Percentiles rank a stretch among this genome's conserved stretches.
Conservation (phyloP, 2,113 vertebrate genomes). For the Eptesicus fuscus region DNA sequence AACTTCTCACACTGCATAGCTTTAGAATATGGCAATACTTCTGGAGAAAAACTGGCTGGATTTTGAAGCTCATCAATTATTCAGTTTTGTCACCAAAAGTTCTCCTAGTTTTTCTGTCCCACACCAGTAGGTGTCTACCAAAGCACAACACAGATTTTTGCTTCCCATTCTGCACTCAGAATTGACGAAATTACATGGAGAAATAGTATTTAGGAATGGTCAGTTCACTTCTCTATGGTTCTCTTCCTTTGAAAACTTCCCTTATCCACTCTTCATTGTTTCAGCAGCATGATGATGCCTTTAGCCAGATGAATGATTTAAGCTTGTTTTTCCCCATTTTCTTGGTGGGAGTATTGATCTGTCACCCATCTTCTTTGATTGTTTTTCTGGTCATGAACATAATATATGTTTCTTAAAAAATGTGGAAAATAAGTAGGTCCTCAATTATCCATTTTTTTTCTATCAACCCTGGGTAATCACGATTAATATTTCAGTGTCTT, state of each 20-base stretch:
- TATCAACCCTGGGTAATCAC: neutral
- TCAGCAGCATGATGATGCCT: neutral
- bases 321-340: neutral
- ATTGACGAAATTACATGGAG: neutral
- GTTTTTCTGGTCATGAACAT: neutral
- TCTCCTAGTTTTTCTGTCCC: neutral
- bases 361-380: neutral
- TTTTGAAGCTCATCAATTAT: neutral
- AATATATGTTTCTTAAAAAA: neutral
- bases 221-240: neutral
- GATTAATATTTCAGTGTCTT: neutral
- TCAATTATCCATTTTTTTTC: neutral
- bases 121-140: neutral
- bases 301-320: neutral
- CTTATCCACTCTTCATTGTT: neutral
- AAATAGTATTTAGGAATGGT: neutral
- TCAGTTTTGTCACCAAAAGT: neutral
- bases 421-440: neutral
- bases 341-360: neutral
- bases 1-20: neutral
- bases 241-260: neutral
- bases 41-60: neutral
- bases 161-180: neutral
- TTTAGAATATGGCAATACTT: neutral
- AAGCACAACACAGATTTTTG: neutral